These are phyloP conservation scores for Chascanopsetta lugubris DNA, from an alignment of 2,113 vertebrate genomes.

Conservation along the genomic window DNA sequence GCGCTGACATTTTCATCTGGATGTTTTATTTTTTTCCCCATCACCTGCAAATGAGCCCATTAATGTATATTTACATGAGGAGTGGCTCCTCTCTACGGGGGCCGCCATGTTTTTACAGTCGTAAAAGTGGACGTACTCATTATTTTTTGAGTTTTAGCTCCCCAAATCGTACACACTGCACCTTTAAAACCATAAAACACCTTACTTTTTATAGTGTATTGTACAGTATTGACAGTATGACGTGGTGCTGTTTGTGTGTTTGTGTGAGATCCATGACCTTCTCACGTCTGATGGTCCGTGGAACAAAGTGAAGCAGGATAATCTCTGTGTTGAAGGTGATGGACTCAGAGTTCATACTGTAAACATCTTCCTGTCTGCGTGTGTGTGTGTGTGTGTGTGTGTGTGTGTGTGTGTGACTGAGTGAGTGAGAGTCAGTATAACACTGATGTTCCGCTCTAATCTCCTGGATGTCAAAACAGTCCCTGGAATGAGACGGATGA, in stretches of 20 bases:
- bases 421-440: too few species aligned
- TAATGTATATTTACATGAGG: too few species aligned
- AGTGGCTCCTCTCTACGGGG: too few species aligned
- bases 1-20: too few species aligned
- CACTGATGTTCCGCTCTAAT: constrained; percentile 45
- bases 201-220: not conserved
- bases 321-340: constrained; percentile 30
- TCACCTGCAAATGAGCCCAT: too few species aligned
- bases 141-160: too few species aligned
- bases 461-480: constrained; percentile 35
- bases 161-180: too few species aligned
- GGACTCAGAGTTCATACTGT: constrained; percentile 55
- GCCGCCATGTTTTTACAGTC: too few species aligned
- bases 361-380: constrained; percentile 52
- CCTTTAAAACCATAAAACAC: too few species aligned
- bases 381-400: constrained; percentile 17
- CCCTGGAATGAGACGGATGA: constrained; percentile 3
- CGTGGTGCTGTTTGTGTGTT: not conserved
- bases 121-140: too few species aligned
- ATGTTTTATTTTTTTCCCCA: too few species aligned
- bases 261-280: not conserved
- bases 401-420: constrained; percentile 13
- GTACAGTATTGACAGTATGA: not conserved
- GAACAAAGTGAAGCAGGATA: constrained; percentile 24
- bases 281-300: constrained; percentile 1